Conservation (phyloP, 2,797 vertebrate species). For the Mycteria americana region DNA sequence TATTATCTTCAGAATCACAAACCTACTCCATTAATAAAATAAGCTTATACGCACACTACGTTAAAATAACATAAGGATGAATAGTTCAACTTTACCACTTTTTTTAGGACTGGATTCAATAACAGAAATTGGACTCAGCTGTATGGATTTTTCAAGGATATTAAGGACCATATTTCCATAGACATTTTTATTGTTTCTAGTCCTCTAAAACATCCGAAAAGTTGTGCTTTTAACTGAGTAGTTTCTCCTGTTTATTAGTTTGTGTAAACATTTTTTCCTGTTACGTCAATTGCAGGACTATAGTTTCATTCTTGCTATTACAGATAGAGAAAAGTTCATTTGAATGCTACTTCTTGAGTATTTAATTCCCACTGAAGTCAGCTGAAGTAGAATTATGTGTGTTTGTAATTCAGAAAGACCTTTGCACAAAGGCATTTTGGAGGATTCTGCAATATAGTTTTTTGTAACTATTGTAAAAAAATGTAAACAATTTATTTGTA, state of each 20-base stretch:
- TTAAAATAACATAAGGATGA: conserved; percentile 49
- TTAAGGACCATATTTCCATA: conserved; percentile 38
- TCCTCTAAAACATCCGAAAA: not conserved
- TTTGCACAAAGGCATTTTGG: not conserved
- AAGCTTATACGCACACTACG: not conserved
- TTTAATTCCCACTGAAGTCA: not conserved
- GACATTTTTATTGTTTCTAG: conserved; percentile 50
- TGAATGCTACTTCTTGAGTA: not conserved
- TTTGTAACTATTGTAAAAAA: not conserved
- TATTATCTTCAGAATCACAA: conserved; percentile 3
- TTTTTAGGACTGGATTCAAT: conserved; percentile 55
- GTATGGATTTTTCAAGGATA: conserved; percentile 60
- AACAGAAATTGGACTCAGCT: conserved; percentile 64
- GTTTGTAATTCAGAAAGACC: not conserved
- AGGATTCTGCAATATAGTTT: not conserved
- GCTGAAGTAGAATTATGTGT: not conserved
- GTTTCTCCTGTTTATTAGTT: conserved; percentile 20
- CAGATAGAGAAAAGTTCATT: not conserved
- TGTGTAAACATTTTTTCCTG: not conserved
- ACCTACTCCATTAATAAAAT: conserved; percentile 2
- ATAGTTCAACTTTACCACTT: conserved; percentile 29
- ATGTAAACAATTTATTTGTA: not conserved
- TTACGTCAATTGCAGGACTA: not conserved
- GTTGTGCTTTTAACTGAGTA: not conserved
- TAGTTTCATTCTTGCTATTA: not conserved